Percentiles rank a stretch among this genome's conserved stretches.
These are phyloP conservation scores for Orussus abietinus DNA, from an alignment of 1,140 invertebrate species.

Conservation along the genomic window DNA sequence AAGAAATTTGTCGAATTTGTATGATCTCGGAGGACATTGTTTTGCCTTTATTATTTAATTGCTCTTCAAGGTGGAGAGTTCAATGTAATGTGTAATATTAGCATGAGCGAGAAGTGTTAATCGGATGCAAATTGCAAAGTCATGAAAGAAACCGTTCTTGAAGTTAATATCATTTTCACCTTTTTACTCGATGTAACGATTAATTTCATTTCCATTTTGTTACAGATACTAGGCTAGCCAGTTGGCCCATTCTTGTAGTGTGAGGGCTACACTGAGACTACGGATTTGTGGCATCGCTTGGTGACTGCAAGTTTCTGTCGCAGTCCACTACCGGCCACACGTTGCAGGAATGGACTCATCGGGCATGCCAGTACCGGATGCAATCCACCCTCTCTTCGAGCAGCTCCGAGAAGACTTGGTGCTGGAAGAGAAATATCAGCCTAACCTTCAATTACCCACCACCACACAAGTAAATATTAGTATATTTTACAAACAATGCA, in stretches of 20 bases:
- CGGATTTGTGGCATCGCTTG: slow-evolving; percentile 14
- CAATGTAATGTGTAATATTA: no score
- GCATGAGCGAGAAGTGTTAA: no score
- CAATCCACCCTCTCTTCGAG: slow-evolving; percentile 55
- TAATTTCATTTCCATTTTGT: slow-evolving; percentile 18
- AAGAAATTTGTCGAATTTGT: no score
- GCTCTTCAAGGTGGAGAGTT: no score
- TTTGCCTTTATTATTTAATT: no score
- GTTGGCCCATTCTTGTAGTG: slow-evolving; percentile 53
- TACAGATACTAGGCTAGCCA: slow-evolving; percentile 52
- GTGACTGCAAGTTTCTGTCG: slow-evolving; percentile 17
- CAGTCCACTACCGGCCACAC: slow-evolving; percentile 38
- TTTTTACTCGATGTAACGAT: not conserved
- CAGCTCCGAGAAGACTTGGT: slow-evolving; percentile 66
- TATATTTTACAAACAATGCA: no score
- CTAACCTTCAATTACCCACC: slow-evolving; percentile 60
- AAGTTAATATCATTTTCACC: no score
- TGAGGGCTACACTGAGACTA: slow-evolving; percentile 36
- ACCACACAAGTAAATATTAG: slow-evolving; percentile 33
- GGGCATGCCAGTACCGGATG: slow-evolving; percentile 56
- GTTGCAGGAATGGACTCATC: slow-evolving; percentile 53
- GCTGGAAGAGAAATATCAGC: slow-evolving; percentile 67
- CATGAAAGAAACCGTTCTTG: no score
- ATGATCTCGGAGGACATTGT: no score
- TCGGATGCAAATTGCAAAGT: no score